Evolutionary conservation across 2,797 vertebrate genomes (phyloP), one percentile per base, ranked within the genome.

Genomic region (Melanogrammus aeglefinus): DNA sequence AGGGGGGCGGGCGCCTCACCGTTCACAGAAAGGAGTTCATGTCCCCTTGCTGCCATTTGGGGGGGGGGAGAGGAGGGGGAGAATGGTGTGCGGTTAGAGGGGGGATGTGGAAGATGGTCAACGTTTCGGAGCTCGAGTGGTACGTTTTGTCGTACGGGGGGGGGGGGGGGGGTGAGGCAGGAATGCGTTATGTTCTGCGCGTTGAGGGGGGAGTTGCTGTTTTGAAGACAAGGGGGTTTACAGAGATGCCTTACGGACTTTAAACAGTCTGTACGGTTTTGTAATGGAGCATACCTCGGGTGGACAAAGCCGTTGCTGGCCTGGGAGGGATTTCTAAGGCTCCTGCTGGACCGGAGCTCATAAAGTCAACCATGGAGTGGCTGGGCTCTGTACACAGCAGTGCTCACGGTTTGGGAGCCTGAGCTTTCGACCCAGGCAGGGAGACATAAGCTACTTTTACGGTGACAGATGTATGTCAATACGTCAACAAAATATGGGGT

Each of bases 1-100:
- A 31, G 12, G 70, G 70, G 1, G 70, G 78, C 77, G 97, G 94
- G 73, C 95, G 91, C 87, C 96, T 96, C 88, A 97, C 96, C 29
- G 95, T 96, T 96, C 97, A 98, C 81, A 97, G 90, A 91, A 97
- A 97, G 74, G 96, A 99, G 89, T 96, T 98, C 21, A 97, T 89
- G 80, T 97, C 92, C 0, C 88, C 95, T 95, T 98, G 96, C 96
- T 96, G 83, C 35, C 24, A 66, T 9, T 51, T 21, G 63, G 63
- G 1, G 24, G 63, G 27, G 4, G 57, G n/a, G n/a, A n/a, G 51
- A 27, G 57, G 12, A 66, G 63, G 12, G 0, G 1, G 9, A n/a
- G n/a, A n/a, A n/a, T 0, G 63, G n/a, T 27, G n/a, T 0, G 39
- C 10, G 63, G 12, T 66, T 27, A 66, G 63, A n/a, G 21, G 21